These are phyloP conservation scores for Epinotia bilunana DNA, from an alignment of 2,888 invertebrate genomes.

Conservation along the genomic window DNA sequence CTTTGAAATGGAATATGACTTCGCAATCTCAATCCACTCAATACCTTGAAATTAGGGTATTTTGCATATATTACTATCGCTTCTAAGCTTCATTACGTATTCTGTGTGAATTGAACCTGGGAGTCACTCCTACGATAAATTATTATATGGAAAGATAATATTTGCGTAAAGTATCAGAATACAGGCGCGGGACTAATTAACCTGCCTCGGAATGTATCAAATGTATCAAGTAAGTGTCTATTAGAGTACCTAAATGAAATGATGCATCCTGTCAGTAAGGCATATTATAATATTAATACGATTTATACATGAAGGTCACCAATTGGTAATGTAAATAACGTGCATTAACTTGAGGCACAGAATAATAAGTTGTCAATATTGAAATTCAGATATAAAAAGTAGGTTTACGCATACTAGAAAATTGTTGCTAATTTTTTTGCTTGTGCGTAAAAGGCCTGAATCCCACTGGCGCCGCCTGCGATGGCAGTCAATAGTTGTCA, in stretches of 20 bases:
- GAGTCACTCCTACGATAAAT: conserved; percentile 15
- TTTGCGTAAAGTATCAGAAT: conserved; percentile 28
- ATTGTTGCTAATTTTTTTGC: too few species aligned
- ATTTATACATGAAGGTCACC: background rate
- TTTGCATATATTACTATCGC: conserved; percentile 14
- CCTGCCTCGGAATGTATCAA: conserved; percentile 16
- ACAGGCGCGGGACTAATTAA: conserved; percentile 10
- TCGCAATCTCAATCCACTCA: background rate
- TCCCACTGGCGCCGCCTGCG: too few species aligned
- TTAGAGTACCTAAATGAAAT: background rate
- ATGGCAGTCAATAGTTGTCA: too few species aligned
- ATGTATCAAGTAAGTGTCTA: conserved; percentile 24
- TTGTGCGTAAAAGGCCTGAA: too few species aligned
- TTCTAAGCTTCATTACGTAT: conserved; percentile 12
- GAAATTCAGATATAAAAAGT: too few species aligned
- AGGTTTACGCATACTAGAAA: too few species aligned
- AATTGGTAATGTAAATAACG: background rate
- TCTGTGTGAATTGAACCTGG: conserved; percentile 12
- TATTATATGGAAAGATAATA: conserved; percentile 31
- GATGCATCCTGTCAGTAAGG: background rate
- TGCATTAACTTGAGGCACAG: background rate
- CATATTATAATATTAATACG: background rate
- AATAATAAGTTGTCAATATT: too few species aligned
- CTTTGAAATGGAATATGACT: background rate
- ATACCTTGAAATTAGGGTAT: background rate